Percentiles rank a stretch among this genome's conserved stretches.
Evolutionary conservation across 2,797 vertebrate species (phyloP).

Genomic region (Carduelis carduelis): DNA sequence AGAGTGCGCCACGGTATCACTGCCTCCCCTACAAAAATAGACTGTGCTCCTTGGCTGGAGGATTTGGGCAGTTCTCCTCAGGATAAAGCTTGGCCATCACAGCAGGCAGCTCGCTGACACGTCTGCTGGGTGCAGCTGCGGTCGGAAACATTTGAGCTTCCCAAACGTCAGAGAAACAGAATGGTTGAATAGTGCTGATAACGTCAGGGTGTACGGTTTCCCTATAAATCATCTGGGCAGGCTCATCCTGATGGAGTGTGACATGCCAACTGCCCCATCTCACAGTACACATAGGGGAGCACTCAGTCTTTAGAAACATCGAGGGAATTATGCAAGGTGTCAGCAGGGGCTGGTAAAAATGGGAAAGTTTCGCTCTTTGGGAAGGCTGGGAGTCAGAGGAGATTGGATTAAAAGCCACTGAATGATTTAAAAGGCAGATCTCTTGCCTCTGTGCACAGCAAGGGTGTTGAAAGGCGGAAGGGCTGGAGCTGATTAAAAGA

Average conservation of each 20-base stretch:
- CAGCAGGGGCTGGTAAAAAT: not conserved
- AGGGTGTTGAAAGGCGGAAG: not conserved
- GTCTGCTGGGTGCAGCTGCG: not conserved
- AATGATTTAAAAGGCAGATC: not conserved
- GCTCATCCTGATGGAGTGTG: not conserved
- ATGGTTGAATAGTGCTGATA: not conserved
- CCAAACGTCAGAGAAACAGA: not conserved
- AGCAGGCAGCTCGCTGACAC: not conserved
- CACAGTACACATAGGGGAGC: not conserved
- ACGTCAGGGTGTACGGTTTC: not conserved
- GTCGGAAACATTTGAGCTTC: not conserved
- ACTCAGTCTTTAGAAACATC: not conserved
- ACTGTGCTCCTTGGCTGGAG: not conserved
- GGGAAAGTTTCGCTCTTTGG: not conserved
- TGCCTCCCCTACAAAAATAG: not conserved
- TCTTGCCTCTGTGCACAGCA: not conserved
- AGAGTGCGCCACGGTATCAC: fast-evolving
- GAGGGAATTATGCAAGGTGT: not conserved
- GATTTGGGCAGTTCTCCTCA: fast-evolving
- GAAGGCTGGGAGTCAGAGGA: fast-evolving
- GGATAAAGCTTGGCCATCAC: not conserved
- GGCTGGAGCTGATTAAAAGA: not conserved
- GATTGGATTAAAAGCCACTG: not conserved
- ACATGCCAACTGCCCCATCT: not conserved
- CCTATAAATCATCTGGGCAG: not conserved